phyloP scores from a whole-genome alignment of 1,140 invertebrate species.

The Cylas formicarius region DNA sequence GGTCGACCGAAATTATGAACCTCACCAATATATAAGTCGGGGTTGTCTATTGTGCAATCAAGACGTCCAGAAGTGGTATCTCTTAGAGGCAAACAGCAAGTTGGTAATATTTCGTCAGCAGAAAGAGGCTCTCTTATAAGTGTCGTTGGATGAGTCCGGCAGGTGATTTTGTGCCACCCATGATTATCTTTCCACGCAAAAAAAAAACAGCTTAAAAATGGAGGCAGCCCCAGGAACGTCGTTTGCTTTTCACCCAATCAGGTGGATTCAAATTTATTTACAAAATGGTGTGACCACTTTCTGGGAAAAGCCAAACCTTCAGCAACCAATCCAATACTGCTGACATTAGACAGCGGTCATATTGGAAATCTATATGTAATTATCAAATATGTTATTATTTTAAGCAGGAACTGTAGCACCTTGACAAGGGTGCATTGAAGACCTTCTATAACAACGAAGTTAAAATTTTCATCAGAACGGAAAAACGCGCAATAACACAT shows the following conservation, averaged over 20 bases:
- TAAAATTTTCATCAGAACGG: slow-evolving; percentile 9
- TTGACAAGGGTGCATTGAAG: slow-evolving; percentile 10
- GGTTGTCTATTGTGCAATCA: slow-evolving; percentile 2
- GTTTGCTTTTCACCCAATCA: slow-evolving; percentile 33
- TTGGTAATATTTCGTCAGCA: too few relatives aligned
- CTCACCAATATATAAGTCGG: neutral
- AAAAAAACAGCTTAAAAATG: too few relatives aligned
- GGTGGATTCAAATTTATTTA: slow-evolving; percentile 30
- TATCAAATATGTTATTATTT: slow-evolving; percentile 8
- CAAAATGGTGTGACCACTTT: slow-evolving; percentile 34
- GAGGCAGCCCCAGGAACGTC: slow-evolving; percentile 33
- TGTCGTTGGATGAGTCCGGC: too few relatives aligned
- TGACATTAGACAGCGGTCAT: slow-evolving; percentile 30
- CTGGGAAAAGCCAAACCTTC: slow-evolving; percentile 20
- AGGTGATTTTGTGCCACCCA: too few relatives aligned
- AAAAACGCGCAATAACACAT: slow-evolving; percentile 14
- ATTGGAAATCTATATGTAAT: slow-evolving; percentile 32
- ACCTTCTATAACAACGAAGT: slow-evolving; percentile 25
- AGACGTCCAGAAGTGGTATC: neutral
- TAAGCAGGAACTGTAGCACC: slow-evolving; percentile 8
- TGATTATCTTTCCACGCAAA: too few relatives aligned
- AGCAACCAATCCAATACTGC: slow-evolving; percentile 21
- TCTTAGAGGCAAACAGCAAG: neutral
- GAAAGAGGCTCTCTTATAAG: too few relatives aligned
- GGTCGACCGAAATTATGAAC: slow-evolving; percentile 2